Conservation (phyloP, 2,113 vertebrate genomes). For the Illadopsis cleaveri region DNA sequence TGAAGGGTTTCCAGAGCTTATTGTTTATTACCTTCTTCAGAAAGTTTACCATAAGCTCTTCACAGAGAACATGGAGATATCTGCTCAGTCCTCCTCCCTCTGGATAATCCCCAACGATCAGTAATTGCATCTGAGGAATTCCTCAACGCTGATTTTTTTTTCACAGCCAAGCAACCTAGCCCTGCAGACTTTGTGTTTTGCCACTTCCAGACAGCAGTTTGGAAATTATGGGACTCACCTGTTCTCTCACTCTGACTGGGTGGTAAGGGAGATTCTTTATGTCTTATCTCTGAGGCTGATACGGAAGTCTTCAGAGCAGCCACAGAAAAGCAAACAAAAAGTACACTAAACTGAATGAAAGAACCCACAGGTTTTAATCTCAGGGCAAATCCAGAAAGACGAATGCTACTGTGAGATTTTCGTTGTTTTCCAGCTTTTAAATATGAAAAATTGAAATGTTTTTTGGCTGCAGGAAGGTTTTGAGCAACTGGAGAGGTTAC, state of each 20-base stretch:
- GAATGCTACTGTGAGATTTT: neutral
- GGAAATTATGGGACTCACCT: neutral
- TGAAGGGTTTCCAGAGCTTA: neutral
- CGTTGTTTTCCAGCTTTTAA: neutral
- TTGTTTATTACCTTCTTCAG: neutral
- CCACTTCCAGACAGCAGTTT: neutral
- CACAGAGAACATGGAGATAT: accelerated
- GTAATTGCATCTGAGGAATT: neutral
- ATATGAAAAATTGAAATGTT: accelerated
- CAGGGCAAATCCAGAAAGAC: neutral
- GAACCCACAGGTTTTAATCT: neutral
- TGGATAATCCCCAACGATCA: neutral
- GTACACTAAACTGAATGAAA: neutral
- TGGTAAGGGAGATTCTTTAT: neutral
- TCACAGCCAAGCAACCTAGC: neutral
- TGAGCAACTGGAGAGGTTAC: neutral
- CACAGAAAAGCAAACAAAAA: neutral
- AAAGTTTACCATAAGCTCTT: neutral
- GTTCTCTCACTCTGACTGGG: neutral
- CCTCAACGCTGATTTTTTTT: neutral
- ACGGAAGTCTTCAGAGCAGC: neutral
- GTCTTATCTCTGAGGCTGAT: neutral
- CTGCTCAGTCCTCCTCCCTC: neutral
- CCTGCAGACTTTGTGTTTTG: neutral
- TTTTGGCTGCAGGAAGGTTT: neutral